Percentiles rank a stretch among this genome's conserved stretches.
phyloP scores from a whole-genome alignment of 2,113 vertebrate species.

The Myocastor coypus region DNA sequence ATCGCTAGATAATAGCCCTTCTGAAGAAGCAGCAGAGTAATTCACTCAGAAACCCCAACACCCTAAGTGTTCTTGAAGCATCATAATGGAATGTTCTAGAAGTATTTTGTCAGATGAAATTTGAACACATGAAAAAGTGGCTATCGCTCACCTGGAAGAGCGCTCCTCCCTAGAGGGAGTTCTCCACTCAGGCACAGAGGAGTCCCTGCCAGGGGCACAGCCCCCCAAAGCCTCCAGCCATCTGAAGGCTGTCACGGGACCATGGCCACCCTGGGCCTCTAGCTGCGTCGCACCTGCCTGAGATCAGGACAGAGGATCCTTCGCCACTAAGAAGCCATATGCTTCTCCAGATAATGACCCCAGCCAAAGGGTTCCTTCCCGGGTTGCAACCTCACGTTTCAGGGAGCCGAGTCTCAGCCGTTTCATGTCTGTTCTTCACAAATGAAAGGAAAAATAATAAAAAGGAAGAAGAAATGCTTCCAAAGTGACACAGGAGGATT shows the following conservation, averaged over 20 bases:
- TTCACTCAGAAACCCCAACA: not conserved
- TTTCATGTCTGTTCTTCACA: not conserved
- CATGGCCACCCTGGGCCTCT: slow-evolving; percentile 67
- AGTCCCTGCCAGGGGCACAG: slow-evolving; percentile 2
- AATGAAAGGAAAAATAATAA: not conserved
- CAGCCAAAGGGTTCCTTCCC: not conserved
- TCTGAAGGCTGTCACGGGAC: slow-evolving; percentile 51
- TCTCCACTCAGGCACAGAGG: accelerated
- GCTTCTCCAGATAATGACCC: slow-evolving; percentile 62
- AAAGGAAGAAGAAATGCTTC: not conserved
- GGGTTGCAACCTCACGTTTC: slow-evolving; percentile 2
- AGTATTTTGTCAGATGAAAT: slow-evolving; percentile 51
- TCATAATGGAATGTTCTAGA: not conserved
- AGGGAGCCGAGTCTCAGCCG: not conserved
- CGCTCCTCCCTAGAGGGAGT: not conserved
- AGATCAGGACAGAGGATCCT: slow-evolving; percentile 44
- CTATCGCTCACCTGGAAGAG: not conserved
- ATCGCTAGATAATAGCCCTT: not conserved
- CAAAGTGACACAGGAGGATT: not conserved
- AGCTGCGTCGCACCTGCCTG: slow-evolving; percentile 70
- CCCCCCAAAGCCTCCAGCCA: slow-evolving; percentile 51
- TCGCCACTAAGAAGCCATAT: not conserved
- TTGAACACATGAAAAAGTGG: not conserved
- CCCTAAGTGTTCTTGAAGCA: not conserved
- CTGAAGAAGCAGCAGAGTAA: not conserved